phyloP scores from a whole-genome alignment of 2,888 invertebrate species.

The Polyommatus icarus region DNA sequence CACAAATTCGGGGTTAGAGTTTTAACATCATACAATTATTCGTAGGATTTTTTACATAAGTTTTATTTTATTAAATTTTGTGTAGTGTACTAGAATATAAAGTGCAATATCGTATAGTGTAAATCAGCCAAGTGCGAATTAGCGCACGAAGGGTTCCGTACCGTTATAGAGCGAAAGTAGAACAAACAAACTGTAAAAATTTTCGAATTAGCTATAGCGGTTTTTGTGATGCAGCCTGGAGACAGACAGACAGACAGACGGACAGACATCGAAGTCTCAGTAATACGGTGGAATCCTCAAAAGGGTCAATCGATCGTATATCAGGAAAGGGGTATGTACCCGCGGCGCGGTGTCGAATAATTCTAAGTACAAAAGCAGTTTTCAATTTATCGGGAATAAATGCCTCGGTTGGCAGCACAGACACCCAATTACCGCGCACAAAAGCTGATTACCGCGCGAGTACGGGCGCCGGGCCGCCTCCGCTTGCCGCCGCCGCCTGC shows the following conservation, averaged over 20 bases:
- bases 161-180: too few relatives aligned
- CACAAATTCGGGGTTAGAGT: neutral
- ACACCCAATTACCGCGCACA: slow-evolving; percentile 79
- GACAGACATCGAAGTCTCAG: too few relatives aligned
- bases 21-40: neutral
- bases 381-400: slow-evolving; percentile 80
- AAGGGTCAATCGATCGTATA: neutral
- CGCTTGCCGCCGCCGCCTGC: slow-evolving; percentile 41
- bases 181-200: too few relatives aligned
- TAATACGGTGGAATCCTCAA: neutral
- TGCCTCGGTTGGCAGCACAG: slow-evolving; percentile 79
- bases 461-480: slow-evolving; percentile 51
- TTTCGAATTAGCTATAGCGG: too few relatives aligned
- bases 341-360: slow-evolving; percentile 67
- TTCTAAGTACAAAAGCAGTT: slow-evolving; percentile 74
- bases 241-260: too few relatives aligned
- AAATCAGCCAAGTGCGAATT: too few relatives aligned
- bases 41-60: neutral
- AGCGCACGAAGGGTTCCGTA: too few relatives aligned
- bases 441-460: slow-evolving; percentile 77
- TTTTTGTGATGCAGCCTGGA: too few relatives aligned
- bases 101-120: too few relatives aligned
- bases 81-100: too few relatives aligned
- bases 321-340: slow-evolving; percentile 52
- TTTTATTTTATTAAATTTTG: neutral